Evolutionary conservation across 2,888 invertebrate genomes (phyloP).

Genomic region (Tetranychus truncatus): DNA sequence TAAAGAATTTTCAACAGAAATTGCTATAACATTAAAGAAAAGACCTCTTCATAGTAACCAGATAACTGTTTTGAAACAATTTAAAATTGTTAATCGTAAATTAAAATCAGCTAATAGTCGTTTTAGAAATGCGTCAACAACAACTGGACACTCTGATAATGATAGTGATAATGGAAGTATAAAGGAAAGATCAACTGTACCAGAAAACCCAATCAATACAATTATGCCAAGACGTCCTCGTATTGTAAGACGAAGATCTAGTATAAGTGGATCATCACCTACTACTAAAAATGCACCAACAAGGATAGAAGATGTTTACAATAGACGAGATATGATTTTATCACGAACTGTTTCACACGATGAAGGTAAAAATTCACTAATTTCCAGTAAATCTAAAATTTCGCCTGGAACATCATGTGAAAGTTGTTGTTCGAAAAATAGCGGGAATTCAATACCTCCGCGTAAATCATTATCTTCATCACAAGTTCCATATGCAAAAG

Average conservation of each 20-base stretch:
- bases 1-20: slow-evolving; percentile 53
- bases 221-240: background rate
- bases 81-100: slow-evolving; percentile 18
- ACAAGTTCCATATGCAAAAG: slow-evolving; percentile 17
- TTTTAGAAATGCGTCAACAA: slow-evolving; percentile 7
- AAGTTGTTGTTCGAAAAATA: background rate
- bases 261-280: slow-evolving; percentile 66
- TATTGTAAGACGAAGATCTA: slow-evolving; percentile 46
- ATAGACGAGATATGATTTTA: slow-evolving; percentile 1
- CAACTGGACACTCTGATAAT: background rate
- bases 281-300: slow-evolving; percentile 42
- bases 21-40: slow-evolving; percentile 60
- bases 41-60: slow-evolving; percentile 46
- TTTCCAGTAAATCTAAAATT: background rate
- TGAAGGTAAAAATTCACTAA: background rate
- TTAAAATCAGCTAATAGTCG: background rate
- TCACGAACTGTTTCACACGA: background rate
- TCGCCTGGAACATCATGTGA: background rate
- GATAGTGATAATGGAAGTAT: background rate
- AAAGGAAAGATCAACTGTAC: background rate
- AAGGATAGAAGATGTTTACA: slow-evolving; percentile 40
- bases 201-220: background rate
- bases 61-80: slow-evolving; percentile 26
- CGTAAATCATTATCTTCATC: slow-evolving; percentile 7
- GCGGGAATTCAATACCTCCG: background rate